Percentiles rank a stretch among this genome's conserved stretches.
Evolutionary conservation across 2,113 vertebrate species (phyloP).

Genomic region (Thymallus thymallus): DNA sequence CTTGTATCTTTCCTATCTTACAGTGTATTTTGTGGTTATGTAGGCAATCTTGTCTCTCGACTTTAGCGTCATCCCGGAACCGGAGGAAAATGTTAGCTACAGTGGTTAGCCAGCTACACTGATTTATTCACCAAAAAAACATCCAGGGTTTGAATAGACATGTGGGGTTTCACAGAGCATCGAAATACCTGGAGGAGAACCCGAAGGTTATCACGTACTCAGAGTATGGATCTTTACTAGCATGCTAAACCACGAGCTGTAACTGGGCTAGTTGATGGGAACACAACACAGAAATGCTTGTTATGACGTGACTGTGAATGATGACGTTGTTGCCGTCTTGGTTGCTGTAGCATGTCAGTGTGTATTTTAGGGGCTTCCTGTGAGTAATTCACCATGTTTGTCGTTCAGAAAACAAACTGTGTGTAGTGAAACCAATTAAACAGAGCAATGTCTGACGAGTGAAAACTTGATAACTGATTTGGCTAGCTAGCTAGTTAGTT

Average conservation of each 20-base stretch:
- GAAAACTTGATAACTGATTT: too few species aligned
- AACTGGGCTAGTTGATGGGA: too few species aligned
- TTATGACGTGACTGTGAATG: not conserved
- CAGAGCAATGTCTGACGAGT: not conserved
- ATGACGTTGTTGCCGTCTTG: not conserved
- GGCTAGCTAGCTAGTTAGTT: not conserved
- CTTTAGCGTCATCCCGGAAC: constrained; percentile 27
- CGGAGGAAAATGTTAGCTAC: not conserved
- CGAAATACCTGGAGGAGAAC: constrained; percentile 89
- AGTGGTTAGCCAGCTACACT: not conserved
- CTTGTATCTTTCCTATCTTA: too few species aligned
- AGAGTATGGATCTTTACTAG: constrained; percentile 68
- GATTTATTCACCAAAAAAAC: not conserved
- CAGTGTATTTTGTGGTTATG: not conserved
- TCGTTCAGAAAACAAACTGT: not conserved
- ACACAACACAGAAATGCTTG: not conserved
- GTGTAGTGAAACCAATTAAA: not conserved
- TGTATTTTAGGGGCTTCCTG: not conserved
- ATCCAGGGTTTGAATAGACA: constrained; percentile 41
- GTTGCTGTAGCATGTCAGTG: not conserved
- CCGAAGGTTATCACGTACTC: constrained; percentile 91
- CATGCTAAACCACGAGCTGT: too few species aligned
- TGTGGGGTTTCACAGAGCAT: constrained; percentile 87
- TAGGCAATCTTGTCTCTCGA: not conserved
- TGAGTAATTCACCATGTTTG: not conserved